Conservation (phyloP, 2,797 vertebrate species). For the Chelmon rostratus region DNA sequence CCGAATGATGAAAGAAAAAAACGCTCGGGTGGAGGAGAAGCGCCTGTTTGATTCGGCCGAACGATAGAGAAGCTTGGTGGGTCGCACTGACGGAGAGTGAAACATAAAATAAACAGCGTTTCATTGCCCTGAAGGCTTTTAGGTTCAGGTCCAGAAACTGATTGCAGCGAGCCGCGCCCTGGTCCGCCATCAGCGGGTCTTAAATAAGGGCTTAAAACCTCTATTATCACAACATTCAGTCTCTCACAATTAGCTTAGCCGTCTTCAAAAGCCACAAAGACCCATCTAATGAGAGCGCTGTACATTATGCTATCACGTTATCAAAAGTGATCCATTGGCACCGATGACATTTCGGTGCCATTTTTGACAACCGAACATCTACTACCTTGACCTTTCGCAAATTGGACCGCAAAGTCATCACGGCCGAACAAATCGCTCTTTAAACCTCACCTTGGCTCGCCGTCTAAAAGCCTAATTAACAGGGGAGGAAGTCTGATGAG, state of each 20-base stretch:
- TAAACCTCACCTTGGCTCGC: conserved; percentile 84
- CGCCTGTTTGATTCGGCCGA: not conserved
- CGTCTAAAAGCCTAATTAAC: conserved; percentile 82
- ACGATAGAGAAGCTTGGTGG: not conserved
- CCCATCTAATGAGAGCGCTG: conserved; percentile 78
- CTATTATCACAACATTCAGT: conserved; percentile 20
- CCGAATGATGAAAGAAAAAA: not conserved
- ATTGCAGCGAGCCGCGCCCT: conserved; percentile 26
- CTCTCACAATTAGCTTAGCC: conserved; percentile 57
- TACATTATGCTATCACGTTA: conserved; percentile 68
- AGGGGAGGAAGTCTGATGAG: conserved; percentile 70
- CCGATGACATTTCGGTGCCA: conserved; percentile 86
- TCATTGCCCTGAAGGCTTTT: conserved; percentile 23
- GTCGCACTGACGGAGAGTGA: not conserved
- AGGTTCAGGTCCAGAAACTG: conserved; percentile 24
- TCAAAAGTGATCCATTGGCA: conserved; percentile 81
- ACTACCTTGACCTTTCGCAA: conserved; percentile 89
- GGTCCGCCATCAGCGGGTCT: conserved; percentile 45
- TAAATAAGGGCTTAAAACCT: conserved; percentile 7
- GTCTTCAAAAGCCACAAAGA: conserved; percentile 43
- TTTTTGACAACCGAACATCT: conserved; percentile 85
- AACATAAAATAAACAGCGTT: conserved; percentile 38
- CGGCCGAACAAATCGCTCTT: conserved; percentile 80
- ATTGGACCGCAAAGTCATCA: conserved; percentile 86
- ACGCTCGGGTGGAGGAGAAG: not conserved